Percentiles rank a stretch among this genome's conserved stretches.
These are phyloP conservation scores for Agelastica alni DNA, from an alignment of 2,888 invertebrate genomes.

Conservation along the genomic window DNA sequence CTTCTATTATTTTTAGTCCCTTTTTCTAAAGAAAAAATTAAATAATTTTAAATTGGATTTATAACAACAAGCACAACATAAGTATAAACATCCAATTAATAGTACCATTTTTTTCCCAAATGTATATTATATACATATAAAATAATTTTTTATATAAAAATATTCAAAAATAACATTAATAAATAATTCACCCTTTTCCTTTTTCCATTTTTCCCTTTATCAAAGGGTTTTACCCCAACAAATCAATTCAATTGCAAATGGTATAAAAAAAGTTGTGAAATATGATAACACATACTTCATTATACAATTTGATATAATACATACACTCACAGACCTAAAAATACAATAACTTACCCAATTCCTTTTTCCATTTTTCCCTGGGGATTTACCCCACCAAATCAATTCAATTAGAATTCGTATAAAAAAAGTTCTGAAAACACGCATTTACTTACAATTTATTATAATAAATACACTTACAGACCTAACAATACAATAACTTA, in stretches of 20 bases:
- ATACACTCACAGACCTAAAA: background rate
- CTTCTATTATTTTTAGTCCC: too few species aligned
- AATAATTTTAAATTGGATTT: background rate
- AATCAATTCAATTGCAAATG: background rate
- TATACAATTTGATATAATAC: background rate
- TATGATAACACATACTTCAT: background rate
- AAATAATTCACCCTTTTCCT: background rate
- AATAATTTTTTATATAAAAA: too few species aligned
- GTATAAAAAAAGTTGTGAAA: background rate
- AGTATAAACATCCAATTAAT: background rate
- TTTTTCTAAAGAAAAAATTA: too few species aligned
- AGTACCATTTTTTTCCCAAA: background rate
- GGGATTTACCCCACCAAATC: conserved; percentile 27
- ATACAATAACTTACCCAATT: too few species aligned
- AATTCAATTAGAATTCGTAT: conserved; percentile 22
- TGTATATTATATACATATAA: too few species aligned
- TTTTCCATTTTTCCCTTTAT: background rate
- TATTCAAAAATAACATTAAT: too few species aligned
- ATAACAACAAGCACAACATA: background rate
- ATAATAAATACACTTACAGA: too few species aligned
- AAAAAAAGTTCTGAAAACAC: background rate
- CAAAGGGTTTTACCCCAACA: background rate
- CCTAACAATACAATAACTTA: too few species aligned
- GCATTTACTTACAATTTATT: background rate
- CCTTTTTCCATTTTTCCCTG: conserved; percentile 9